phyloP scores from a whole-genome alignment of 2,113 vertebrate genomes.

The Apodemus sylvaticus region DNA sequence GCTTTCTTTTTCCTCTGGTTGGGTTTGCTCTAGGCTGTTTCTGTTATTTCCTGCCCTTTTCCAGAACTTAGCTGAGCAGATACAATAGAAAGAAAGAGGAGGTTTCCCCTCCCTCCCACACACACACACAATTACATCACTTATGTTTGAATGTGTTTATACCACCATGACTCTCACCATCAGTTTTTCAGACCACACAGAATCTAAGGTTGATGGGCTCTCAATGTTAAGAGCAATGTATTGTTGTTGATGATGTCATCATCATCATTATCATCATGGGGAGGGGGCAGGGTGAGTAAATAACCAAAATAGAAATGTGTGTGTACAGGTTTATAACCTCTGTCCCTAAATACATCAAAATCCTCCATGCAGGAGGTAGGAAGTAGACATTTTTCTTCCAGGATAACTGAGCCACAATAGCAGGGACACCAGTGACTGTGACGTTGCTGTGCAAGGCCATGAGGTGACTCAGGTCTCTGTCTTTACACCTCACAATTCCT shows the following conservation, averaged over 20 bases:
- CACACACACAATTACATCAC: no score
- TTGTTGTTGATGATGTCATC: not conserved
- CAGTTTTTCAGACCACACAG: slow-evolving; percentile 39
- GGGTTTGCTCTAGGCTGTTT: slow-evolving; percentile 39
- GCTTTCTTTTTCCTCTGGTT: slow-evolving; percentile 46
- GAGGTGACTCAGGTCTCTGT: not conserved
- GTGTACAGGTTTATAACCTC: slow-evolving; percentile 43
- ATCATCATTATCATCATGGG: no score
- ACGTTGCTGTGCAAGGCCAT: not conserved
- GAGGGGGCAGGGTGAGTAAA: not conserved
- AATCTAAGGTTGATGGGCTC: not conserved
- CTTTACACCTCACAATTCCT: not conserved
- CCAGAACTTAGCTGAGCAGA: slow-evolving; percentile 5
- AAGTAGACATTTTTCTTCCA: not conserved
- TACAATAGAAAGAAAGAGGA: not conserved
- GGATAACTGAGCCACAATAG: not conserved
- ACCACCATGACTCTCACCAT: not conserved
- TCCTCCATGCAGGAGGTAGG: not conserved
- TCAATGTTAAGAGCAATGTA: not conserved
- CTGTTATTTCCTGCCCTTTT: slow-evolving; percentile 62
- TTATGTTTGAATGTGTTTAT: not conserved
- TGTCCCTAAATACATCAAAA: slow-evolving; percentile 1
- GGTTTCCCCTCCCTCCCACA: not conserved
- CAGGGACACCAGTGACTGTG: not conserved
- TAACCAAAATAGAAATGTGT: slow-evolving; percentile 51